Evolutionary conservation across 2,113 vertebrate genomes (phyloP), one percentile per base, ranked within the genome.

Genomic region (Caranx melampygus): DNA sequence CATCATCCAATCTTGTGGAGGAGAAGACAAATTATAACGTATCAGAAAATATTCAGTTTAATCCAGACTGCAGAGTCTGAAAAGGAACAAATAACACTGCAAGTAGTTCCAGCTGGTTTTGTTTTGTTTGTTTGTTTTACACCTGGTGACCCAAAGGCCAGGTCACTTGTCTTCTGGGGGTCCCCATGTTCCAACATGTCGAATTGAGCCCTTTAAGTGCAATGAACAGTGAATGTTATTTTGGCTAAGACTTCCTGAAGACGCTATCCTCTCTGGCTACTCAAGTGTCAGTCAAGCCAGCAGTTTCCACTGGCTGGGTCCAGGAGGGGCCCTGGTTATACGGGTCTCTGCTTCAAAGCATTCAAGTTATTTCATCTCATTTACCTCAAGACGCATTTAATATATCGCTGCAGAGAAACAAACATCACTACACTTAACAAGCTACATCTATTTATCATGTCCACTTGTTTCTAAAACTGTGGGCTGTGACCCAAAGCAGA

Each of bases 201-300:
- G 88, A 90, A 88, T 77, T 60, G 73, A 88, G 76, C 68, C 71
- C 74, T 84, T 82, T 88, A 86, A 83, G 70, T 61, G 69, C 79
- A 81, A 49, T 58, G 72, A 81, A 86, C 64, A 35, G 72, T 79
- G 78, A 82, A 72, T 84, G 87, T 92, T 90, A 91, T 93, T 92
- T 94, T 91, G 90, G 89, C 89, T 47, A 57, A n/a, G 64, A 79
- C 87, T 86, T 89, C 82, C 82, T 86, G 75, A 85, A 81, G 85
- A 87, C 74, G 58, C 87, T 78, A 57, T 84, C 88, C 72, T 82
- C 85, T 72, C 82, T 71, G 83, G 79, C 80, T 85, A 77, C 93
- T 95, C 94, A 86, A 58, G 82, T 94, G 91, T 90, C 93, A 91
- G 92, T 86, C 78, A 84, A 88, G 87, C 90, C 81, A 92, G 90